Evolutionary conservation across 2,113 vertebrate genomes (phyloP), one percentile per base, ranked within the genome.

Genomic region (Galbula dea): DNA sequence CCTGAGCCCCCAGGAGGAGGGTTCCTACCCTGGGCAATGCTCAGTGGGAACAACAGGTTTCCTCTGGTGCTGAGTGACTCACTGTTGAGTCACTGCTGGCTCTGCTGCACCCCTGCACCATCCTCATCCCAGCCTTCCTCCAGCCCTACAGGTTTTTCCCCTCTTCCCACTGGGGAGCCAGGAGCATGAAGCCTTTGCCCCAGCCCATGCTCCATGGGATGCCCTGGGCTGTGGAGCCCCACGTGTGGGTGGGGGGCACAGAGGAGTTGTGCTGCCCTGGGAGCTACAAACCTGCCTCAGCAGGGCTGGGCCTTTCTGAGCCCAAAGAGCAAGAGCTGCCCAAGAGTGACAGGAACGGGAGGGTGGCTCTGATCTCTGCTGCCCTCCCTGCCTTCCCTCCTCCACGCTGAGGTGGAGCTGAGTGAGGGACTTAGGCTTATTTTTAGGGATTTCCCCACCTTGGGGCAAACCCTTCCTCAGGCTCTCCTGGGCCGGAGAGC

Each of bases 201-300:
- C 29, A 3, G 15, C 17, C 39, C 41, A 0, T 0, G 37, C 41
- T 43, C 41, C 41, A 43, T n/a, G n/a, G 0, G 9, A 14, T 7
- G 61, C 79, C 57, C 30, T 0, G 2, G 71, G 37, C 4, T 3
- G 8, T 2, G 16, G 37, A 30, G 58, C 41, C n/a, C n/a, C n/a
- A n/a, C 14, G 27, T 27, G 24, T 0, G 6, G 0, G 2, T 1
- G 61, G 37, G 34, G 41, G 27, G 3, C 15, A 9, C 8, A 4
- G 30, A 34, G 16, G 10, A 3, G 4, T 16, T 52, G 45, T 21
- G 59, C 65, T 20, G 7, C 32, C 32, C 29, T 3, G 22, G 9
- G 11, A 75, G 26, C 72, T n/a, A 34, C 69, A 43, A 8, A 20
- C 39, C 61, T 1, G 19, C 15, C 45, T 69, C 39, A 1, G 59